Evolutionary conservation across 2,797 vertebrate species (phyloP).

Genomic region (Alcedo quadribrachys): DNA sequence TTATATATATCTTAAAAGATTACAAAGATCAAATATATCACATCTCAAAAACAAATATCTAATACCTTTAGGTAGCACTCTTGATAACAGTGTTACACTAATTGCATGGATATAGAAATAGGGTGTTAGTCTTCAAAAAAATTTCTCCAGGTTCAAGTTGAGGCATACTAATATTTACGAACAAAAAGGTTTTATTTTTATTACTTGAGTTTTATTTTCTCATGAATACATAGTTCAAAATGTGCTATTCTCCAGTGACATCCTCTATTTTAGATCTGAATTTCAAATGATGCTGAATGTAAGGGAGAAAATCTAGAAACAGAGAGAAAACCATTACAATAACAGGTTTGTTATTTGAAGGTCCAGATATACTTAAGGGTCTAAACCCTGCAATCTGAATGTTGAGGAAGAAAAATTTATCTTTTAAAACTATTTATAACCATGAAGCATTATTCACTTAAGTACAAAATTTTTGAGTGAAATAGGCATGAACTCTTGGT

Average conservation of each 20-base stretch:
- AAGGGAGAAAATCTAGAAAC: background rate
- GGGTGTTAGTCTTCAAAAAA: background rate
- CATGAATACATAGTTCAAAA: background rate
- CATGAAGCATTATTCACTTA: background rate
- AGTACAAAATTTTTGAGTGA: background rate
- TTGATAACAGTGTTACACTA: background rate
- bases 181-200: background rate
- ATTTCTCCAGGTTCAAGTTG: background rate
- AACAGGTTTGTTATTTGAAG: background rate
- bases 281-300: background rate
- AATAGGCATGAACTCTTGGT: background rate
- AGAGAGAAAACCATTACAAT: background rate
- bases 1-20: background rate
- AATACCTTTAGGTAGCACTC: background rate
- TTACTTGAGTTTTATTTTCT: background rate
- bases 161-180: background rate
- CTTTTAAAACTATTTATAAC: background rate
- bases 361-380: background rate
- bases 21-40: background rate
- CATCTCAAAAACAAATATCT: background rate
- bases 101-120: background rate
- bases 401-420: background rate
- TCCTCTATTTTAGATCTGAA: background rate
- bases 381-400: background rate
- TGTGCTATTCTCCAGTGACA: background rate